phyloP scores from a whole-genome alignment of 1,140 invertebrate species.

The Drosophila virilis region DNA sequence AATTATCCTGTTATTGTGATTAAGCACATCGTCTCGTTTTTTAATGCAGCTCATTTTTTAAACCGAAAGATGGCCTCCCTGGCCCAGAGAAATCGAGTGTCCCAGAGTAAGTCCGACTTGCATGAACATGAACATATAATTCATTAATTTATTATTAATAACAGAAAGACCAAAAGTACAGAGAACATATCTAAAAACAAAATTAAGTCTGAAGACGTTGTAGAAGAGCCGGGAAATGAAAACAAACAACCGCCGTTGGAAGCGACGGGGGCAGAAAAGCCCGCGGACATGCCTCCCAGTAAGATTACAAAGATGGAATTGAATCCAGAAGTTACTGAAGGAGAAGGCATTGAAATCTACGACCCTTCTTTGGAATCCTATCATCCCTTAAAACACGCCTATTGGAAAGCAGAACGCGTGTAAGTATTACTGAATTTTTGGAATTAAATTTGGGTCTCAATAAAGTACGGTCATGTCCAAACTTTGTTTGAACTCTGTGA shows the following conservation, averaged over 20 bases:
- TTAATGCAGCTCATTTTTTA: slow-evolving; percentile 61
- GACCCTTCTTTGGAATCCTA: slow-evolving; percentile 92
- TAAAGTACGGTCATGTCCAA: too few relatives aligned
- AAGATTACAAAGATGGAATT: slow-evolving; percentile 50
- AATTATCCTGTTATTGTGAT: background rate
- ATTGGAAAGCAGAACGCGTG: slow-evolving; percentile 92
- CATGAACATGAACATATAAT: background rate
- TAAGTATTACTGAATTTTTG: slow-evolving; percentile 71
- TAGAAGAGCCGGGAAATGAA: background rate
- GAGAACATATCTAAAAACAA: background rate
- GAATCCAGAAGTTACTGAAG: slow-evolving; percentile 31
- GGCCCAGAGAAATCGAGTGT: background rate
- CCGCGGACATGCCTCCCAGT: background rate
- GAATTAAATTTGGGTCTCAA: too few relatives aligned
- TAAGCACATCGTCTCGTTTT: background rate
- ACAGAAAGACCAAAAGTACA: background rate
- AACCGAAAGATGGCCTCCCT: slow-evolving; percentile 43
- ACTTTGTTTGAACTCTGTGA: background rate
- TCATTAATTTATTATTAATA: background rate
- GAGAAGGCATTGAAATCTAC: slow-evolving; percentile 86
- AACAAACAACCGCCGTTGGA: background rate
- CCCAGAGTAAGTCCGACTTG: slow-evolving; percentile 40
- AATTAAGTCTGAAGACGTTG: background rate
- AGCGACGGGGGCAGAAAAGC: background rate
- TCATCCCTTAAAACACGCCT: slow-evolving; percentile 95